Base-by-base conservation (phyloP, 2,113 vertebrate species). In the Terrapene triunguis region DNA sequence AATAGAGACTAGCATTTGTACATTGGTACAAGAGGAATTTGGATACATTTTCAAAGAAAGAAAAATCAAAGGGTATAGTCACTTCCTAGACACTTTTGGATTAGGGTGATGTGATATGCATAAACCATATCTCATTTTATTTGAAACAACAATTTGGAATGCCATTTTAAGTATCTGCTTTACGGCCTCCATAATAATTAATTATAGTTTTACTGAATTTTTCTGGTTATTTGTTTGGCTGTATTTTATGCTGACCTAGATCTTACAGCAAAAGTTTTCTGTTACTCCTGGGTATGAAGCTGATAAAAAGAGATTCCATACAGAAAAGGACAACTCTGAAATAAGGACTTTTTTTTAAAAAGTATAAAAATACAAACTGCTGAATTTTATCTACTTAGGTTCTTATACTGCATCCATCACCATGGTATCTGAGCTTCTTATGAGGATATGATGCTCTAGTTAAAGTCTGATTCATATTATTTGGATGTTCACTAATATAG, bases 121-220 rank as follows among this genome's bases (percentile, higher is more conserved):
- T 91, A 96, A 95, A 89, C 2, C 4, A 57, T 87, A 94, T 80
- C 92, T 69, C 42, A n/a, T 38, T 79, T 82, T 82, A 83, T 21
- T 74, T 74, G 83, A 80, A 82, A 86, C 2, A n/a, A 89, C 80
- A 87, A 94, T 17, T 44, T 96, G 85, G 85, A 51, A 95, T 79
- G 19, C n/a, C 89, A 78, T 91, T 91, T 84, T 47, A 47, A 93
- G 16, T 65, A 92, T 96, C 88, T 96, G 53, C 59, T 95, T 90
- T 89, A 80, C 96, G 14, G 86, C 95, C 72, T 57, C 83, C 50
- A 3, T 92, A 54, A 87, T 84, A 86, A 89, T 78, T 78, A 47
- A 47, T 84, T 72, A 95, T 90, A 25, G 29, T 27, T 80, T 92
- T 86, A 22, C 94, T 95, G 82, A 95, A 78, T 32, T 82, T 44